A percentile compares a stretch with the other conserved stretches of the same genome.
These are phyloP conservation scores for Tokudaia muenninki DNA, from an alignment of 2,797 vertebrate genomes.

Conservation along the genomic window DNA sequence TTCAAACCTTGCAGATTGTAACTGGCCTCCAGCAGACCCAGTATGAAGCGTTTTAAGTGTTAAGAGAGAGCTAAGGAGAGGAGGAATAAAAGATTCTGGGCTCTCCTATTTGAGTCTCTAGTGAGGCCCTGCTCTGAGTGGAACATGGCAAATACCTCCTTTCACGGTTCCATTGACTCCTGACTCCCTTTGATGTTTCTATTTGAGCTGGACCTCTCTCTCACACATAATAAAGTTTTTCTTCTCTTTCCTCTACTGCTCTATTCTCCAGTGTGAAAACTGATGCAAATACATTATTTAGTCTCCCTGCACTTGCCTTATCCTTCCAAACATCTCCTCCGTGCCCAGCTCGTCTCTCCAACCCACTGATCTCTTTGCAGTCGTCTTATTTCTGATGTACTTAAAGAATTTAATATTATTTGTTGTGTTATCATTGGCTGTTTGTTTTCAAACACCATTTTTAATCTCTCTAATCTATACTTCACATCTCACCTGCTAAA, in stretches of 20 bases:
- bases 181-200: constrained; percentile 75
- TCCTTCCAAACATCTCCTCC: constrained; percentile 75
- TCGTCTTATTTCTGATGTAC: constrained; percentile 75
- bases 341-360: constrained; percentile 56
- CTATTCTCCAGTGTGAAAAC: constrained; percentile 77
- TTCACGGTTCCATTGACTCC: constrained; percentile 9
- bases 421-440: constrained; percentile 76
- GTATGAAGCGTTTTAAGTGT: constrained; percentile 54
- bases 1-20: background rate
- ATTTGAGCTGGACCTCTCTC: constrained; percentile 65
- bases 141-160: constrained; percentile 41
- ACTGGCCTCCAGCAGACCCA: background rate
- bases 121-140: constrained; percentile 32
- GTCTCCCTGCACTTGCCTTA: constrained; percentile 76
- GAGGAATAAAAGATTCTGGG: constrained; percentile 43
- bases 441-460: constrained; percentile 77
- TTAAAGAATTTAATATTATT: constrained; percentile 83
- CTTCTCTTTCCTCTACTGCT: constrained; percentile 45
- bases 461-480: constrained; percentile 74
- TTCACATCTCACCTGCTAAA: constrained; percentile 75
- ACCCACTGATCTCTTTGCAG: constrained; percentile 71
- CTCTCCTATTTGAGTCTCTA: background rate
- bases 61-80: constrained; percentile 2
- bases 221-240: constrained; percentile 61
- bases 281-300: constrained; percentile 81